Base-by-base conservation (phyloP, 53 echinoderm and acorn worm genomes). In the Mesocentrotus franciscanus region DNA sequence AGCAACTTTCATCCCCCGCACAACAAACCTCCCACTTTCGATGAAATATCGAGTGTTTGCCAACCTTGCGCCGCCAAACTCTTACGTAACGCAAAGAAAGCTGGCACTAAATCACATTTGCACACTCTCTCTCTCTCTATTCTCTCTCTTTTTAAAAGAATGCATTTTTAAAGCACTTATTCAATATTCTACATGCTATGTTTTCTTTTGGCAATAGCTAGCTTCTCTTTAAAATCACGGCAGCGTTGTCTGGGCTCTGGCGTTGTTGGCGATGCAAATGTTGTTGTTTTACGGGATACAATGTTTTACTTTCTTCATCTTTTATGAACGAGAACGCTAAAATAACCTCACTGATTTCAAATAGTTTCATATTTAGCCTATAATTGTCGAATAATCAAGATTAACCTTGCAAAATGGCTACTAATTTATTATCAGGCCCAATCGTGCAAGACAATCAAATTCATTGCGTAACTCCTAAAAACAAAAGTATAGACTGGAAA, bases 31-130 rank as follows among this genome's bases (percentile, higher is more conserved):
- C 8, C 60, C 58, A 18, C 90, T 90, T 90, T 90, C 90, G 58
- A 30, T 60, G 90, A 29, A 60, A 60, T 32, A 60, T 90, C 90
- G 90, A 90, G 60, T 90, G 90, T 90, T 90, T 90, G 90, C 59
- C 58, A 90, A 90, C 90, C 90, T 90, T 90, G 90, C 18, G 60
- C 90, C 59, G 30, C 26, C 90, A 90, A 90, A 90, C 90, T 90
- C 26, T 90, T 90, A 90, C 60, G 90, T 90, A 90, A 90, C 27
- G 90, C 90, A 60, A 89, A 90, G 90, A 90, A 90, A 90, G 81
- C 90, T 60, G 90, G 30, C 26, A 90, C 2, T 90, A 90, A 85
- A 85, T 42, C 85, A 90, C 90, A 60, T 58, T 90, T 32, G 60
- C n/a, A 90, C 59, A 59, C 59, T 27, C 58, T 29, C 30, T 0